These are phyloP conservation scores for Caenorhabditis doughertyi DNA, from an alignment of 2,888 invertebrate species.

Conservation along the genomic window DNA sequence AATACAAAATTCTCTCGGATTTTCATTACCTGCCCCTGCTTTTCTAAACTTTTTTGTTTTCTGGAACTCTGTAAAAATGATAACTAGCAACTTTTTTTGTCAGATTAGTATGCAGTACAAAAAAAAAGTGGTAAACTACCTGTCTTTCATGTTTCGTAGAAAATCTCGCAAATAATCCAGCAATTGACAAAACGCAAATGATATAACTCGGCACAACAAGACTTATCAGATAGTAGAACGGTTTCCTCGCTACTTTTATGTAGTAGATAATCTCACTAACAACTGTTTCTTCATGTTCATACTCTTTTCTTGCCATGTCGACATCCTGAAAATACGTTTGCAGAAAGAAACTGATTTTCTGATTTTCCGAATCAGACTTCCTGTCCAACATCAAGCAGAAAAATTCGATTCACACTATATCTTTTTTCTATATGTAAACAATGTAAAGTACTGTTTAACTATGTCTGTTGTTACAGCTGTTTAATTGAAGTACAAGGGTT, in stretches of 20 bases:
- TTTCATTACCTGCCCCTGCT: conserved; percentile 23
- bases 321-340: conserved; percentile 66
- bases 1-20: background rate
- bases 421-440: background rate
- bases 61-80: conserved; percentile 10
- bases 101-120: background rate
- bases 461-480: conserved; percentile 18
- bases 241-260: conserved; percentile 74
- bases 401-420: conserved; percentile 31
- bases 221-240: conserved; percentile 76
- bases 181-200: conserved; percentile 76
- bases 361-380: background rate
- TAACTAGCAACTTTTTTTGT: background rate
- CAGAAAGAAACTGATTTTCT: background rate
- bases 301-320: conserved; percentile 66
- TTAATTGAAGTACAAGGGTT: conserved; percentile 22
- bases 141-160: conserved; percentile 77
- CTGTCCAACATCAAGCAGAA: background rate
- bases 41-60: conserved; percentile 28
- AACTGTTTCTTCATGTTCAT: conserved; percentile 74
- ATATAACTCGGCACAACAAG: conserved; percentile 77
- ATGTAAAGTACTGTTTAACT: conserved; percentile 3
- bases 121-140: too few relatives aligned
- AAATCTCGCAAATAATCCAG: conserved; percentile 78
- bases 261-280: conserved; percentile 73